These are phyloP conservation scores for Sylvia borin DNA, from an alignment of 2,797 vertebrate genomes.

Conservation along the genomic window DNA sequence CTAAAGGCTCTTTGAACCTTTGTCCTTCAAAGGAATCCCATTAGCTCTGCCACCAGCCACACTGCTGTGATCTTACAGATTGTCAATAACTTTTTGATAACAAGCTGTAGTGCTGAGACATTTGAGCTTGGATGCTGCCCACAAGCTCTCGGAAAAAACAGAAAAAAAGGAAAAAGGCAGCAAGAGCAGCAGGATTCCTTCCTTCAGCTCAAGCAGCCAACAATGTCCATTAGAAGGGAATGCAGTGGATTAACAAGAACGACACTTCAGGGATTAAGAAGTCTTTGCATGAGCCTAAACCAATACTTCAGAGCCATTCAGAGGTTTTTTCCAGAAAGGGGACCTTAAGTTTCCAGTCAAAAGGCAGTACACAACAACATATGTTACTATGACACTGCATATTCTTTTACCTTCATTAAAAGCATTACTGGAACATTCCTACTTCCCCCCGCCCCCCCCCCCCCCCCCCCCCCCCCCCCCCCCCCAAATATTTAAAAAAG, in stretches of 20 bases:
- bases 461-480: no score
- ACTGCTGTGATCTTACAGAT: slow-evolving; percentile 2
- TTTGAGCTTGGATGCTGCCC: background rate
- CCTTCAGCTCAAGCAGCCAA: background rate
- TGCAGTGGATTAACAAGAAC: background rate
- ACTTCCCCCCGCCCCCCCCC: no score
- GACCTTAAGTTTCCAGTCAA: background rate
- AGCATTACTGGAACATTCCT: background rate
- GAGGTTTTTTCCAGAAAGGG: background rate
- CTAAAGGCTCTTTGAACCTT: slow-evolving; percentile 9
- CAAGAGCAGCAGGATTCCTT: background rate
- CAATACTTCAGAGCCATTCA: background rate
- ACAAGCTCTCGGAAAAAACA: background rate
- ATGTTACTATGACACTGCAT: background rate
- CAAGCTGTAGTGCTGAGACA: background rate
- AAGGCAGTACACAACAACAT: background rate
- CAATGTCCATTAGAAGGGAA: background rate
- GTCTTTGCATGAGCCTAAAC: background rate
- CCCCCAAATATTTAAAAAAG: background rate
- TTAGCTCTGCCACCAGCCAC: slow-evolving; percentile 5
- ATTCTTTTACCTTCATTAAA: background rate
- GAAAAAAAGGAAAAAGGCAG: background rate
- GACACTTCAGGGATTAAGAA: background rate
- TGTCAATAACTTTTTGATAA: slow-evolving; percentile 44
- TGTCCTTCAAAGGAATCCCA: slow-evolving; percentile 4